Conservation (phyloP, 2,797 vertebrate species). For the Ataeniobius toweri region DNA sequence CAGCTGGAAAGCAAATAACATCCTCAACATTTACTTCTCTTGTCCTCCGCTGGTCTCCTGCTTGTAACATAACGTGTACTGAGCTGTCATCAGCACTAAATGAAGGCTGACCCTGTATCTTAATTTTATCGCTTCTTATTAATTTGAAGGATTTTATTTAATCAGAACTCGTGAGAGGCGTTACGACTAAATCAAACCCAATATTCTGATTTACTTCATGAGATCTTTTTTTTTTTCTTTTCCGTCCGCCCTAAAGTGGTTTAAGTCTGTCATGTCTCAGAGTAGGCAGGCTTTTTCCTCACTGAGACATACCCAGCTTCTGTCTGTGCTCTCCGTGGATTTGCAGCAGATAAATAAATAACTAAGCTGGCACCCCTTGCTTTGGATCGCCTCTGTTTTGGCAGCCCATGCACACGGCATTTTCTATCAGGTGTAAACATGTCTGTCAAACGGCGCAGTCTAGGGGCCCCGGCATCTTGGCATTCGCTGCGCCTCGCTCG, state of each 20-base stretch:
- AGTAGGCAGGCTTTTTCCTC: conserved; percentile 51
- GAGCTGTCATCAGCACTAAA: not conserved
- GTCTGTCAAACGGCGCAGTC: conserved; percentile 69
- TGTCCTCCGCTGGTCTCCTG: conserved; percentile 1
- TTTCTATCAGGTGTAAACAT: conserved; percentile 78
- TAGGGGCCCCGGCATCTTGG: conserved; percentile 57
- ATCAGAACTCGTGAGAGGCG: conserved; percentile 28
- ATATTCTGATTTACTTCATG: conserved; percentile 22
- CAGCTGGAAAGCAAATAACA: not conserved
- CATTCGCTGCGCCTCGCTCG: conserved; percentile 50
- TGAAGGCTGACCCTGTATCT: conserved; percentile 14
- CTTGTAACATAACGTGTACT: not conserved
- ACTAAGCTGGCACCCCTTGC: conserved; percentile 67
- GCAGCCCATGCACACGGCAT: conserved; percentile 63
- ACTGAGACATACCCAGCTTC: conserved; percentile 58
- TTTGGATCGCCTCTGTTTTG: conserved; percentile 72
- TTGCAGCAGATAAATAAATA: conserved; percentile 74
- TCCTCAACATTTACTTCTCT: not conserved
- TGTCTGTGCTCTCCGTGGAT: conserved; percentile 68
- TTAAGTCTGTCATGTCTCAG: conserved; percentile 62
- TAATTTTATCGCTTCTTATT: conserved; percentile 40
- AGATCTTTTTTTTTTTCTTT: conserved; percentile 25
- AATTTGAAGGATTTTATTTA: conserved; percentile 38
- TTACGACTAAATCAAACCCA: conserved; percentile 47
- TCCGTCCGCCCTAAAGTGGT: conserved; percentile 35